Percentiles rank a stretch among this genome's conserved stretches.
These are phyloP conservation scores for Subanguina moxae DNA, from an alignment of 1,140 invertebrate species.

Conservation along the genomic window DNA sequence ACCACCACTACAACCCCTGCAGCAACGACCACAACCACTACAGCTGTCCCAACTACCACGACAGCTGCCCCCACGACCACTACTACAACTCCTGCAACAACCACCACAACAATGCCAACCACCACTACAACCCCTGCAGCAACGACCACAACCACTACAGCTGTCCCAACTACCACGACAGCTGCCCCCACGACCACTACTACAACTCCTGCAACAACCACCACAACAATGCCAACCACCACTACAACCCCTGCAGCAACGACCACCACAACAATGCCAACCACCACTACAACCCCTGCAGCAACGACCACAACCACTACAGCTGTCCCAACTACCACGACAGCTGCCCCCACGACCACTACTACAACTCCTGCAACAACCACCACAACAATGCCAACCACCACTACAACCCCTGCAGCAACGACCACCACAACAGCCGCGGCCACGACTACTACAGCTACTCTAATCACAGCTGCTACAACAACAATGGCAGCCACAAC, in stretches of 20 bases:
- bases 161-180: neutral
- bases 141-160: slow-evolving; percentile 4
- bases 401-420: neutral
- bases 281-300: neutral
- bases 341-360: neutral
- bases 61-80: neutral
- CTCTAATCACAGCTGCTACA: neutral
- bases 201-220: neutral
- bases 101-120: slow-evolving; percentile 9
- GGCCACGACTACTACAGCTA: neutral
- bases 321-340: neutral
- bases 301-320: neutral
- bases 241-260: slow-evolving; percentile 6
- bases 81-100: neutral
- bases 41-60: neutral
- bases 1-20: neutral
- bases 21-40: neutral
- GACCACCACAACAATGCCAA: neutral
- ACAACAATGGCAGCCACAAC: neutral
- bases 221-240: slow-evolving; percentile 1
- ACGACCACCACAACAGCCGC: neutral
- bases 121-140: slow-evolving; percentile 1
- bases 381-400: too few species aligned
- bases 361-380: too few species aligned
- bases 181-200: neutral